Conservation (phyloP, 2,797 vertebrate species). For the Loris lydekkerianus region DNA sequence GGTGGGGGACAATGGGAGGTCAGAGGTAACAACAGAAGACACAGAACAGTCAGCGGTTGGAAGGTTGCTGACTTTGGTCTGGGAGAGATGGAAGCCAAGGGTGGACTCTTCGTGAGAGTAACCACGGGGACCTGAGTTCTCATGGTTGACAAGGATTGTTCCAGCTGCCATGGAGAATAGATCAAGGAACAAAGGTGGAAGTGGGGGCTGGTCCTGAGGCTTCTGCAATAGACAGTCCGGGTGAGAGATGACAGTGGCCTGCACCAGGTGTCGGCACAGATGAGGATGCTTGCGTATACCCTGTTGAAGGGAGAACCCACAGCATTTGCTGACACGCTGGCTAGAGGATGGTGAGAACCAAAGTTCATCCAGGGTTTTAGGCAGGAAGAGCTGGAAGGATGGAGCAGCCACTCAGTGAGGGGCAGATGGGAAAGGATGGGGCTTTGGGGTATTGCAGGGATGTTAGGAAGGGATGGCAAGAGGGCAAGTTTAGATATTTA, state of each 20-base stretch:
- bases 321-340: neutral
- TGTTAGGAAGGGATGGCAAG: fast-evolving
- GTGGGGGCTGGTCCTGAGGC: neutral
- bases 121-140: neutral
- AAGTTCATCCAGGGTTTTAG: neutral
- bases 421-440: neutral
- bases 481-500: neutral
- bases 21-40: neutral
- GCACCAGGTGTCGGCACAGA: fast-evolving
- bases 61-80: neutral
- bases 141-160: neutral
- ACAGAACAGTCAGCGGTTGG: no score
- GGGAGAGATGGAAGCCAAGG: neutral
- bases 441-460: neutral
- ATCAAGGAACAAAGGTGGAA: neutral
- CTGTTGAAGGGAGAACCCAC: neutral
- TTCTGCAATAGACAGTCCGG: no score
- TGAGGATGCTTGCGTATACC: fast-evolving
- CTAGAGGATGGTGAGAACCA: no score
- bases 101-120: neutral
- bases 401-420: fast-evolving
- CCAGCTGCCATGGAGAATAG: fast-evolving
- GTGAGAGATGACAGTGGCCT: neutral
- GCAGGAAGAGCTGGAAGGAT: neutral
- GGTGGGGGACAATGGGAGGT: neutral